Base-by-base conservation (phyloP, 2,113 vertebrate species). In the Neoarius graeffei region DNA sequence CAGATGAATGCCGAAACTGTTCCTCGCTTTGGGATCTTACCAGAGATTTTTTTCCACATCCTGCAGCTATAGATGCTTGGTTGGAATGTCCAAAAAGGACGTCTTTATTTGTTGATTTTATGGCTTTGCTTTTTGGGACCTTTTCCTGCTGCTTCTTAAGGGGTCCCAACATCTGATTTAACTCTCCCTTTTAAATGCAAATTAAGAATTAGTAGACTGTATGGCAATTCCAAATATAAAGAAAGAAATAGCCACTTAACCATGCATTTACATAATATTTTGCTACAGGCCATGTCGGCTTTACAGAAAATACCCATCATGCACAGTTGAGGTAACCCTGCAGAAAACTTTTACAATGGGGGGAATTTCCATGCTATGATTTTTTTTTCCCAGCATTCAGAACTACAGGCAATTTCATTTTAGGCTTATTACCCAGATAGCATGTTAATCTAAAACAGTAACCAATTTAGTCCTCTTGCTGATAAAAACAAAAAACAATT, bases 111-210 rank as follows among this genome's bases (percentile, higher is more conserved):
- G 93, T 91, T 91, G 93, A 93, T 92, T 94, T 93, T 93, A 94
- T 91, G 93, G 88, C 93, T 94, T 93, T 94, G 94, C 91, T 94
- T 92, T 94, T 93, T 91, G 92, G 91, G 91, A 92, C 92, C 91
- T 92, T 93, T 93, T 92, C 93, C 92, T 92, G 93, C 89, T 91
- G 92, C 93, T 93, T 94, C 94, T 92, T 92, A 93, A 91, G 89
- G 91, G 93, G 90, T 93, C 91, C 92, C 92, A 92, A 93, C 92
- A 92, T 94, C 90, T 93, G 93, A 92, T 92, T 93, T 89, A 93
- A 91, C 92, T 93, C 94, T 93, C 92, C 93, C 94, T 95, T 95
- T 94, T 94, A 89, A 94, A 95, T 94, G 93, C 94, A 93, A 93
- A 92, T 94, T 91, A 88, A 93, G 90, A 94, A 90, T 93, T 93